Percentiles rank a stretch among this genome's conserved stretches.
These are phyloP conservation scores for Alces alces DNA, from an alignment of 2,113 vertebrate species.

Conservation along the genomic window DNA sequence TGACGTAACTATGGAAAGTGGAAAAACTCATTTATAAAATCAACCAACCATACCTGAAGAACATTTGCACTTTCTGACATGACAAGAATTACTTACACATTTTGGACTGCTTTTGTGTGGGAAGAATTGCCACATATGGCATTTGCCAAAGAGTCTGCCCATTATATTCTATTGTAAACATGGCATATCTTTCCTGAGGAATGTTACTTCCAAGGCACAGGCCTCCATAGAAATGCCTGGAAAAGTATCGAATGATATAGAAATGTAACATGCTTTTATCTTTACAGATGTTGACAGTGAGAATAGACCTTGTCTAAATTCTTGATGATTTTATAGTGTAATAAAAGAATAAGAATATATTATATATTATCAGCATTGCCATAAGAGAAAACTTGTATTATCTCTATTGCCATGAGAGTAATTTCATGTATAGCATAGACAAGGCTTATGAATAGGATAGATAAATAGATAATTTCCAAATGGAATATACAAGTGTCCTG, in stretches of 20 bases:
- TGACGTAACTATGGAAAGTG: conserved; percentile 57
- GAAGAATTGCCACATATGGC: neutral
- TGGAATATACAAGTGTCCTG: neutral
- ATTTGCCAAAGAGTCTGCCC: neutral
- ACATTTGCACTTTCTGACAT: conserved; percentile 46
- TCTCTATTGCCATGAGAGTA: neutral
- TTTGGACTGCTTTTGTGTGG: conserved; percentile 31
- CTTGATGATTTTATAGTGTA: neutral
- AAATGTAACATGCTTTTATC: neutral
- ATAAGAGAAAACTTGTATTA: neutral
- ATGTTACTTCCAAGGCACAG: neutral
- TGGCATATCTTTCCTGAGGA: neutral
- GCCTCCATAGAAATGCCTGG: neutral
- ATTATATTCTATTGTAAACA: neutral
- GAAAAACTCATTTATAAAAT: conserved; percentile 65
- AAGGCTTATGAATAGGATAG: neutral
- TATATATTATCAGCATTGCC: neutral
- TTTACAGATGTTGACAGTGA: neutral
- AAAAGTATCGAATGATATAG: neutral
- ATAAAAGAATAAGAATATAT: neutral
- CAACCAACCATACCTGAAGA: conserved; percentile 55
- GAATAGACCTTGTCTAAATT: conserved; percentile 13
- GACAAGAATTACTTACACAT: conserved; percentile 55
- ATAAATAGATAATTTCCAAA: neutral
- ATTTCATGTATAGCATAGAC: neutral